Evolutionary conservation across 2,888 invertebrate species (phyloP), one percentile per base, ranked within the genome.

Genomic region (Dendrolimus houi): DNA sequence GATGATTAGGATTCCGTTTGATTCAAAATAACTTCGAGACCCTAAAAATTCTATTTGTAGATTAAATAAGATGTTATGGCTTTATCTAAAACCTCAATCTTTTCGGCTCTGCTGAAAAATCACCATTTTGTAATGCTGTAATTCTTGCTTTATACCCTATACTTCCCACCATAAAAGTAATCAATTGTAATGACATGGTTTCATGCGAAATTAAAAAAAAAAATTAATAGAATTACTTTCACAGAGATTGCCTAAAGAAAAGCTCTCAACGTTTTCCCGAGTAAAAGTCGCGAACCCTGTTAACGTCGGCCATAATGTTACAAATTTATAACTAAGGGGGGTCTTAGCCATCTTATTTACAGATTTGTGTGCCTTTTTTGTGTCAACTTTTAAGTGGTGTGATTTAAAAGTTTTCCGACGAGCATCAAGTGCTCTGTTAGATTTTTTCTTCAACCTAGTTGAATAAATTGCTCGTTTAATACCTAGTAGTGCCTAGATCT

Each of bases 301-400:
- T 47, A 47, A 56, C 52, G 55, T 69, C 56, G 61, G 63, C 52
- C 54, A 60, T 63, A 61, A 57, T 53, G 59, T 53, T 47, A 47
- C 47, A 57, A 60, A 64, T 61, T 61, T 58, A 57, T 62, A 61
- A 62, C 61, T 42, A 61, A 64, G 29, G 29, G 29, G 29, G 59
- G 57, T 59, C 62, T 64, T 59, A 58, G 55, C 59, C 57, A 62
- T 61, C 60, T 69, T 71, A 68, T 70, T 71, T 65, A 65, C 61
- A 69, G 66, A 67, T 70, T 70, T 67, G 63, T 58, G 63, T 57
- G 64, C 64, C 64, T 69, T 62, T 66, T 61, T 59, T 47, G 47
- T 12, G 47, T 58, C 57, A 73, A 70, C 55, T 72, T 74, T 70
- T 70, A 72, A 75, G 70, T 68, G 66, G 67, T 56, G 14, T 56